These are phyloP conservation scores for Drosophila emarginata DNA, from an alignment of 2,888 invertebrate species.

Conservation along the genomic window DNA sequence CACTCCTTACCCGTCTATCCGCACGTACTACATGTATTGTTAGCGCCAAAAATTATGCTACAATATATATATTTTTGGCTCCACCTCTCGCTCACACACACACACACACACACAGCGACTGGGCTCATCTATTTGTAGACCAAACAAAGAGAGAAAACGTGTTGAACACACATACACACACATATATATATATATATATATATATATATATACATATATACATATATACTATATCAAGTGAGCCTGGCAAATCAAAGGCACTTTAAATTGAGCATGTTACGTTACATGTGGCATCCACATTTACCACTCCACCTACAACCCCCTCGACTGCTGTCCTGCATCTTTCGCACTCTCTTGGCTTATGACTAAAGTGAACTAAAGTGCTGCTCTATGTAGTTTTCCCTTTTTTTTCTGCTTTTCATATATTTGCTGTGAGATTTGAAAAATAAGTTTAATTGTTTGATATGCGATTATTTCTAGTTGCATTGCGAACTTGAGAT, in stretches of 20 bases:
- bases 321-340: background rate
- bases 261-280: conserved; percentile 71
- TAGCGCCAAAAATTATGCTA: conserved; percentile 73
- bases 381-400: conserved; percentile 12
- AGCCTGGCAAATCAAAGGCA: conserved; percentile 59
- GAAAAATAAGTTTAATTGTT: conserved; percentile 47
- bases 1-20: conserved; percentile 6
- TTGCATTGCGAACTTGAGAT: conserved; percentile 12
- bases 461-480: conserved; percentile 42
- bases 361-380: conserved; percentile 35
- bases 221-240: conserved; percentile 19
- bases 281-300: conserved; percentile 41
- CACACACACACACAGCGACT: conserved; percentile 20
- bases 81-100: conserved; percentile 18
- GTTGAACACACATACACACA: conserved; percentile 41
- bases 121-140: conserved; percentile 68
- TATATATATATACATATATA: background rate
- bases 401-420: background rate
- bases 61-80: conserved; percentile 58
- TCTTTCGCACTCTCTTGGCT: conserved; percentile 24
- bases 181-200: background rate
- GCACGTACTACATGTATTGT: conserved; percentile 56
- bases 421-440: conserved; percentile 27
- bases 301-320: conserved; percentile 11
- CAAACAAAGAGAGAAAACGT: conserved; percentile 64